Evolutionary conservation across 2,797 vertebrate species (phyloP).

Genomic region (Gymnocypris eckloni): DNA sequence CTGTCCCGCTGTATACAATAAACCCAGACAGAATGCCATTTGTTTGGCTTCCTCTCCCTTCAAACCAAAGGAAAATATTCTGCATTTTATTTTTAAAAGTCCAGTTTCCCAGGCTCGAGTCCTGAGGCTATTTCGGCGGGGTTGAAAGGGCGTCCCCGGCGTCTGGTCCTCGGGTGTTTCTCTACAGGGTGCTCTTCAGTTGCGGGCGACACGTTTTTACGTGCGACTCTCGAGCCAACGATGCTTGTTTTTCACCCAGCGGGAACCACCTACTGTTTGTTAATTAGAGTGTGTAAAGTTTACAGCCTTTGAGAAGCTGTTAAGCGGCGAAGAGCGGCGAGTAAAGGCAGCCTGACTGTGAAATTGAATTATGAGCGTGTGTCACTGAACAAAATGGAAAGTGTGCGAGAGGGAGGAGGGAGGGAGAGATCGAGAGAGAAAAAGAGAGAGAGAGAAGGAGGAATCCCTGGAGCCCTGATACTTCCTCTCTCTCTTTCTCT

Average conservation of each 20-base stretch:
- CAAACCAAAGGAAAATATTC: conserved; percentile 45
- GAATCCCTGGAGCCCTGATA: conserved; percentile 23
- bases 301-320: conserved; percentile 68
- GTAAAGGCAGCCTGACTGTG: conserved; percentile 74
- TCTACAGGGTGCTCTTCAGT: conserved; percentile 4
- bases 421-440: not conserved
- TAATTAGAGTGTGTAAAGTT: conserved; percentile 76
- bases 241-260: conserved; percentile 1
- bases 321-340: conserved; percentile 67
- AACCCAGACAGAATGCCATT: conserved; percentile 41
- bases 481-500: not conserved
- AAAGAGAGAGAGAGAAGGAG: not conserved
- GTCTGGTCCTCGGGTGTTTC: conserved; percentile 1
- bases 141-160: not conserved
- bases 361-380: conserved; percentile 73
- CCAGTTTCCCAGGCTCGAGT: conserved; percentile 18
- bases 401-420: conserved; percentile 24
- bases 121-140: not conserved
- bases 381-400: conserved; percentile 68
- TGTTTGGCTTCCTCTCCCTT: conserved; percentile 45
- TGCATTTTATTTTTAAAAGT: conserved; percentile 40
- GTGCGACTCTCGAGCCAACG: not conserved
- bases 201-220: not conserved
- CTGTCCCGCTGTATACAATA: conserved; percentile 40
- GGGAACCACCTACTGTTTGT: conserved; percentile 63